phyloP scores from a whole-genome alignment of 2,797 vertebrate genomes.

The Emys orbicularis region DNA sequence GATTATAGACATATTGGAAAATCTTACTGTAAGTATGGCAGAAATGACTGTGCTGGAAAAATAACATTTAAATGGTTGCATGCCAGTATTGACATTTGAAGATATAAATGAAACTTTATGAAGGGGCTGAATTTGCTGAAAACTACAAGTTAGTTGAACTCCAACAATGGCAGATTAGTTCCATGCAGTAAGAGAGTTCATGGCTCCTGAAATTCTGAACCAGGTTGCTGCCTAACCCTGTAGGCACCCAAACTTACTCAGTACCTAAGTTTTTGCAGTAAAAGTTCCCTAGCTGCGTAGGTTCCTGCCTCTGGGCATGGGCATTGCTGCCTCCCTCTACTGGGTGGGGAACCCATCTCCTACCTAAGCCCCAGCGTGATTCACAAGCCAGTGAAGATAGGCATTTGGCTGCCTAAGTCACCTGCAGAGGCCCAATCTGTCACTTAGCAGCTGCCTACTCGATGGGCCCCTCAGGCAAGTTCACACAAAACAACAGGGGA shows the following conservation, averaged over 20 bases:
- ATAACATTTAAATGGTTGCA: neutral
- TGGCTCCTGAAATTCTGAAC: neutral
- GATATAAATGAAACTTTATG: neutral
- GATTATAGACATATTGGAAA: conserved; percentile 39
- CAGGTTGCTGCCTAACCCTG: neutral
- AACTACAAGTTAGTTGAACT: neutral
- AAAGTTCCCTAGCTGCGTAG: neutral
- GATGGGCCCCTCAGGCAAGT: neutral
- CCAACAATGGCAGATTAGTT: neutral
- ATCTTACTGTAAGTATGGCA: neutral
- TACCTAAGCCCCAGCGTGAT: neutral
- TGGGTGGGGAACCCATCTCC: neutral
- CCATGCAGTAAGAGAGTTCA: neutral
- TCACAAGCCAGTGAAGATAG: neutral
- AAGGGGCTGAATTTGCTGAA: neutral
- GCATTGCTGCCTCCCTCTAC: neutral
- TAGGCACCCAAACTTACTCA: neutral
- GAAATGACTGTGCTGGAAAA: conserved; percentile 16
- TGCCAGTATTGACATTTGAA: neutral
- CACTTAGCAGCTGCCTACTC: neutral
- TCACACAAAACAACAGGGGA: neutral
- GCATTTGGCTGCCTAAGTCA: neutral
- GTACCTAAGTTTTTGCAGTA: neutral
- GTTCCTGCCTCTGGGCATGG: neutral
- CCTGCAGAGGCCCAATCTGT: neutral